A percentile compares a stretch with the other conserved stretches of the same genome.
phyloP scores from a whole-genome alignment of 2,888 invertebrate genomes.

The Crossocerus cetratus region DNA sequence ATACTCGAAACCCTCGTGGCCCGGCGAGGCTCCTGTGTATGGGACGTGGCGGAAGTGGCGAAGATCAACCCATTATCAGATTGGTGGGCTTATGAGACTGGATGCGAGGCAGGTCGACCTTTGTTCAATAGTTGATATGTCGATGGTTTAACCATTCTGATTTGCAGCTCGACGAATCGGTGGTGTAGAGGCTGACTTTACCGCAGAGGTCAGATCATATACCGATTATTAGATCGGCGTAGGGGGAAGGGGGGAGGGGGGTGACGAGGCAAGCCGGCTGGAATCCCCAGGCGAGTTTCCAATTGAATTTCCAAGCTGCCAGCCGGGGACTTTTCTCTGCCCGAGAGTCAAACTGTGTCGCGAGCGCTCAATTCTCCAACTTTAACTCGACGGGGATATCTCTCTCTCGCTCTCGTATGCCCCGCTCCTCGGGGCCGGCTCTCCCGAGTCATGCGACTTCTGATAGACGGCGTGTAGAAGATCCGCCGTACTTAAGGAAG shows the following conservation, averaged over 20 bases:
- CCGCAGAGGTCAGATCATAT: too few species aligned
- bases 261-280: too few species aligned
- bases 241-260: too few species aligned
- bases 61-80: not conserved
- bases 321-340: constrained; percentile 1
- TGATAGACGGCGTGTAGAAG: not conserved
- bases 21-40: too few species aligned
- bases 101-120: not conserved
- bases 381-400: not conserved
- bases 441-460: not conserved
- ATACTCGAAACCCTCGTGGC: too few species aligned
- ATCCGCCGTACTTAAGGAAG: too few species aligned
- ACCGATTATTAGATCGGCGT: too few species aligned
- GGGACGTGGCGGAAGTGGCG: not conserved
- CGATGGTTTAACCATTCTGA: too few species aligned
- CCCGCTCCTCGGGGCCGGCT: too few species aligned
- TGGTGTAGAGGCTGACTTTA: too few species aligned
- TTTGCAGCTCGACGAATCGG: too few species aligned
- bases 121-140: too few species aligned
- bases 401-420: not conserved
- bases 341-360: not conserved
- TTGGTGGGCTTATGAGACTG: not conserved
- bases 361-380: not conserved
- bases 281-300: not conserved
- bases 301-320: constrained; percentile 7